A percentile compares a stretch with the other conserved stretches of the same genome.
phyloP scores from a whole-genome alignment of 2,113 vertebrate species.

The Equus quagga region DNA sequence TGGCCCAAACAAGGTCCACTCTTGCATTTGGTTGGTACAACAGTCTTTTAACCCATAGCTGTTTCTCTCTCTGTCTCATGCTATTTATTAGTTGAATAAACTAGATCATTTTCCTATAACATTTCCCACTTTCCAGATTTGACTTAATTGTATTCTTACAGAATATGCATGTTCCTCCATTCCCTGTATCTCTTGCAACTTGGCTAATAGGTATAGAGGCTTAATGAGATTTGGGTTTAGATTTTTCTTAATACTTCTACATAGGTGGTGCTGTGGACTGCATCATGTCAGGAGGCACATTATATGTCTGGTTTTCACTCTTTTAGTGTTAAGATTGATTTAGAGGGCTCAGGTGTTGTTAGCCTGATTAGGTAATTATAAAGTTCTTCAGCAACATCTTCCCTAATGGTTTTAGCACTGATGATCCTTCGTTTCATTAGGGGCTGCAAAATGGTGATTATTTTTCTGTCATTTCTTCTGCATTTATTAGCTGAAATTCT shows the following conservation, averaged over 20 bases:
- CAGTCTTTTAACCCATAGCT: neutral
- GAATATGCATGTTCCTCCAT: neutral
- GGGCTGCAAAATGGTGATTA: slow-evolving; percentile 1
- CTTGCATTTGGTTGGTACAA: neutral
- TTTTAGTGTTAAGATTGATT: slow-evolving; percentile 31
- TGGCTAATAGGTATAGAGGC: neutral
- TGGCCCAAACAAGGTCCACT: neutral
- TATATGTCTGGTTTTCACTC: neutral
- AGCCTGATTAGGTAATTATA: slow-evolving; percentile 18
- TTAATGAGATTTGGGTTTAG: neutral
- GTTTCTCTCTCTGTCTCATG: neutral
- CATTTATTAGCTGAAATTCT: slow-evolving; percentile 52
- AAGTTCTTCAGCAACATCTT: neutral
- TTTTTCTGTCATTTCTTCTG: slow-evolving; percentile 36
- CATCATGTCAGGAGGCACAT: neutral
- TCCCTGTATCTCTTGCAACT: neutral
- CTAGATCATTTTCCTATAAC: neutral
- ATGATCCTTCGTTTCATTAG: slow-evolving; percentile 20
- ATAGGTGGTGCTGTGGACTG: neutral
- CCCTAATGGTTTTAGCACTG: slow-evolving; percentile 18
- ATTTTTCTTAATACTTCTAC: neutral
- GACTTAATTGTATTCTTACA: neutral
- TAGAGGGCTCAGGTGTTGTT: slow-evolving; percentile 56
- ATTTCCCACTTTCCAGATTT: neutral
- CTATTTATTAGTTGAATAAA: neutral